Base-by-base conservation (phyloP, 2,113 vertebrate species). In the Cygnus atratus region DNA sequence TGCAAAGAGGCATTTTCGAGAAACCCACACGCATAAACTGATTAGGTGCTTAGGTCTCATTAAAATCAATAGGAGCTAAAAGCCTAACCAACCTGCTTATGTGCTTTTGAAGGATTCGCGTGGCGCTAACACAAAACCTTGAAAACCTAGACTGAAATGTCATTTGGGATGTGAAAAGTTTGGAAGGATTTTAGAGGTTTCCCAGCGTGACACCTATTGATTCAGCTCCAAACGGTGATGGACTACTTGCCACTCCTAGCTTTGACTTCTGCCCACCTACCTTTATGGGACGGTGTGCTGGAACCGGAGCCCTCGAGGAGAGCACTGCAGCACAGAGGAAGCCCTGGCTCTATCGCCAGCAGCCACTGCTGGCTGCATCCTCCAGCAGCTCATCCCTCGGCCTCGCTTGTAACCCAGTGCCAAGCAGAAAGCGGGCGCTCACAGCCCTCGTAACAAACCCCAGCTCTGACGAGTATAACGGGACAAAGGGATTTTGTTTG, bases 1-100 rank as follows among this genome's bases (percentile, higher is more conserved):
- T 0, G 1, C 6, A 4, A 59, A 63, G 9, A 58, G 2, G 5
- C 2, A 9, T 46, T 43, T n/a, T 33, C 43, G 2, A 39, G 39
- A 78, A 79, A 31, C 24, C 17, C 39, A 26, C 16, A 10, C 0
- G 0, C 21, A 26, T 58, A 54, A 70, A 75, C 33, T 46, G 41
- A 57, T 46, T 41, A 65, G 14, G 26, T 48, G 21, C 3, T 33
- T 59, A 26, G 70, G 15, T 33, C 25, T 57, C 25, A 25, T 10
- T 88, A 70, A 87, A 91, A n/a, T 25, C 43, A 52, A 35, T 7
- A 46, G 33, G 4, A 80, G 8, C n/a, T 75, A 59, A 57, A 33
- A 88, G 37, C 24, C 33, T 78, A 25, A 77, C 25, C 13, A 83
- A 43, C 39, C 20, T 2, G 1, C 52, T n/a, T 15, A 2, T 35